Base-by-base conservation (phyloP, 2,888 invertebrate species). In the Tipula unca region DNA sequence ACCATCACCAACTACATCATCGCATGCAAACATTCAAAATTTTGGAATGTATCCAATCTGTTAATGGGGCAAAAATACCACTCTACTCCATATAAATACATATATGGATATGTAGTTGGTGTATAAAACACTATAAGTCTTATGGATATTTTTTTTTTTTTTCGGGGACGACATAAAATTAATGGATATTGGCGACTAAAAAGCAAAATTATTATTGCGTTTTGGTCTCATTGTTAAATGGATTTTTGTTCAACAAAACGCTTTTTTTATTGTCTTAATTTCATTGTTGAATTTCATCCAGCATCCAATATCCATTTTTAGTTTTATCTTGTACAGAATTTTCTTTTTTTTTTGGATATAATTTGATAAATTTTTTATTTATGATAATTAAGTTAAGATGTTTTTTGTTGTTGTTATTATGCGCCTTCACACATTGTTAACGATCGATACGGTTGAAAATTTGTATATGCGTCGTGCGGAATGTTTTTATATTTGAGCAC, bases 171-270 rank as follows among this genome's bases (percentile, higher is more conserved):
- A 69, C 69, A 69, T 69, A 69, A 69, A 69, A 69, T 69, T 69
- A 69, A 69, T 69, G 69, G 69, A 69, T 69, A 69, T 69, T 69
- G 69, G 69, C 69, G 69, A 69, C 69, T 69, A 69, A 69, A 69
- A 69, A 69, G 25, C 69, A 69, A 69, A 69, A 69, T 69, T 69
- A 69, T 69, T 69, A 69, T 69, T 69, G 69, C 69, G 69, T 69
- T 69, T 69, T 69, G 69, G 69, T 69, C 69, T 69, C 69, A 69
- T 69, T 69, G 69, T 69, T 69, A 69, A 69, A 69, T 69, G 69
- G 69, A 69, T 25, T 69, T 69, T 69, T 69, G 69, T 13, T 69
- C 25, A 69, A 25, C 20, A 54, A 69, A 69, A 69, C 69, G 69
- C 25, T 69, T 69, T 69, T 69, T 48, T 69, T 69, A 69, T 69